Evolutionary conservation across 2,797 vertebrate species (phyloP).

Genomic region (Schizothorax lantsangensis): DNA sequence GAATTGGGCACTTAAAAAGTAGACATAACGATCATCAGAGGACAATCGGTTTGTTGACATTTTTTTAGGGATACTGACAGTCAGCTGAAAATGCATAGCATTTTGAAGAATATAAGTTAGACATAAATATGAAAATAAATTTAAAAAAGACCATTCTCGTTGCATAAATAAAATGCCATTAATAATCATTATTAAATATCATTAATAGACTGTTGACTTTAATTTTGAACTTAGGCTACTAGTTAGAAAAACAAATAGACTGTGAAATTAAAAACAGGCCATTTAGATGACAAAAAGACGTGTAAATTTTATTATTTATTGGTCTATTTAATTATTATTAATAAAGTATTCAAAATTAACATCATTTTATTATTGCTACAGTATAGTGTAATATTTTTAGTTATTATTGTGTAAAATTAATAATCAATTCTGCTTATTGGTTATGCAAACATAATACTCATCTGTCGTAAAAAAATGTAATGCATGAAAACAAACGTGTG

Average conservation of each 20-base stretch:
- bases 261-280: background rate
- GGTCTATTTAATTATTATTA: background rate
- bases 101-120: background rate
- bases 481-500: background rate
- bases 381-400: background rate
- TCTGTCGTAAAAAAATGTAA: background rate
- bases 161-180: background rate
- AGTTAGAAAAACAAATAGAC: background rate
- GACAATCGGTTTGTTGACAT: background rate
- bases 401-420: background rate
- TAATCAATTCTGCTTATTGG: background rate
- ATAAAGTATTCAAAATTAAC: background rate
- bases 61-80: background rate
- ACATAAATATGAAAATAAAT: background rate
- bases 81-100: background rate
- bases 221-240: background rate
- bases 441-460: background rate
- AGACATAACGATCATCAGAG: background rate
- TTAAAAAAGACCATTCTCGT: background rate
- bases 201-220: background rate
- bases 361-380: background rate
- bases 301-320: background rate
- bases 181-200: background rate
- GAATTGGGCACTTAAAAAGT: background rate
- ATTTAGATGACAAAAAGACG: background rate